A percentile compares a stretch with the other conserved stretches of the same genome.
Conservation (phyloP, 2,888 invertebrate genomes). For the Lutraria lutraria region DNA sequence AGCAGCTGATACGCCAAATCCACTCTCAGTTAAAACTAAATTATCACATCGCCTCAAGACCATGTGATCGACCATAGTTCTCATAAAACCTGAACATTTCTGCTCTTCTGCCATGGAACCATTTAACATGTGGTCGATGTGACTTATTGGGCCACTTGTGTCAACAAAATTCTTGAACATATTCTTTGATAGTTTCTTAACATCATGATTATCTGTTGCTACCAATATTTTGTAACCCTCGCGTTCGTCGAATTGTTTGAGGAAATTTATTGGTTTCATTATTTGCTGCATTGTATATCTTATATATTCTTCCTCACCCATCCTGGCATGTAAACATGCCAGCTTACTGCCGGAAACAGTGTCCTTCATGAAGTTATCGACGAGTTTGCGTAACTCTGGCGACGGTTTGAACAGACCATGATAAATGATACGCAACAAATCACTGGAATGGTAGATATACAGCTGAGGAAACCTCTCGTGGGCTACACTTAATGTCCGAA, state of each 20-base stretch:
- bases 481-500: conserved; percentile 29
- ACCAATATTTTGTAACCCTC: conserved; percentile 37
- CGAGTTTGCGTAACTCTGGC: background rate
- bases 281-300: conserved; percentile 37
- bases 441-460: conserved; percentile 32
- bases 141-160: conserved; percentile 37
- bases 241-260: conserved; percentile 37
- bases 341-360: conserved; percentile 37
- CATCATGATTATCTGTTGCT: conserved; percentile 42
- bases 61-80: conserved; percentile 46
- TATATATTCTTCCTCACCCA: conserved; percentile 35
- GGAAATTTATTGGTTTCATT: background rate
- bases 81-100: conserved; percentile 47
- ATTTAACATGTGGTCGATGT: conserved; percentile 40
- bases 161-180: conserved; percentile 34
- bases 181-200: conserved; percentile 32
- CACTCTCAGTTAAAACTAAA: conserved; percentile 46
- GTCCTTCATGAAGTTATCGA: conserved; percentile 26
- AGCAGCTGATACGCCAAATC: conserved; percentile 52
- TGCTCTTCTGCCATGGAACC: background rate
- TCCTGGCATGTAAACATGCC: conserved; percentile 52
- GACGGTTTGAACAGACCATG: conserved; percentile 43
- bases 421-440: conserved; percentile 37
- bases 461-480: conserved; percentile 47
- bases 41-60: conserved; percentile 43